These are phyloP conservation scores for Cordilura impudica DNA, from an alignment of 2,888 invertebrate species.

Conservation along the genomic window DNA sequence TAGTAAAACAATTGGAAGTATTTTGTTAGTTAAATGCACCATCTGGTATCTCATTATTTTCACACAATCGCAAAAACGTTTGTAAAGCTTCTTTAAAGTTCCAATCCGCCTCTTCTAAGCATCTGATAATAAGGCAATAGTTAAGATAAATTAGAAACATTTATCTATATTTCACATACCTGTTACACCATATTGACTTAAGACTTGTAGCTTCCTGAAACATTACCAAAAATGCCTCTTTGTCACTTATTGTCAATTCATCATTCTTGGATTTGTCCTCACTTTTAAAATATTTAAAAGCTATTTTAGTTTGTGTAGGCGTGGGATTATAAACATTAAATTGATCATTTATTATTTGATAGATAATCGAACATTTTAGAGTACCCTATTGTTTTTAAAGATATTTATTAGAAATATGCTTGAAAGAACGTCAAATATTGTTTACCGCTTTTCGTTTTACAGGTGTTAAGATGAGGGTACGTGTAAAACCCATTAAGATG, in stretches of 20 bases:
- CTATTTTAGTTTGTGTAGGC: constrained; percentile 64
- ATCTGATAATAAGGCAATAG: constrained; percentile 60
- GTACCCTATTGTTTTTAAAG: constrained; percentile 66
- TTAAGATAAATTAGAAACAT: neutral
- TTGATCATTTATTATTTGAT: constrained; percentile 72
- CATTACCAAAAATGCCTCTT: constrained; percentile 70
- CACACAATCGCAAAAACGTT: constrained; percentile 66
- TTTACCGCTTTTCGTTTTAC: constrained; percentile 63
- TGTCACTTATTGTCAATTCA: constrained; percentile 65
- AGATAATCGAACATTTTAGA: constrained; percentile 63
- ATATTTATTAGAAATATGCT: neutral
- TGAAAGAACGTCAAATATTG: neutral
- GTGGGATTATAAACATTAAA: constrained; percentile 71
- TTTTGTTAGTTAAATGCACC: constrained; percentile 67
- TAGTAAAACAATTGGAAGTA: too few relatives aligned
- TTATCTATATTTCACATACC: constrained; percentile 42
- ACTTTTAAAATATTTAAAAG: constrained; percentile 68
- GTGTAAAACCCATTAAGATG: constrained; percentile 65
- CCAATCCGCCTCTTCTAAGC: constrained; percentile 73
- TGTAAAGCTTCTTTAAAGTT: constrained; percentile 68
- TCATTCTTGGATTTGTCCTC: constrained; percentile 30
- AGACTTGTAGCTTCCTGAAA: constrained; percentile 71
- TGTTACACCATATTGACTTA: constrained; percentile 72
- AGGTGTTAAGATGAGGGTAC: constrained; percentile 66
- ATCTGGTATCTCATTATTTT: constrained; percentile 67